Percentiles rank a stretch among this genome's conserved stretches.
Evolutionary conservation across 1,140 invertebrate species (phyloP).

Genomic region (Linepithema humile): DNA sequence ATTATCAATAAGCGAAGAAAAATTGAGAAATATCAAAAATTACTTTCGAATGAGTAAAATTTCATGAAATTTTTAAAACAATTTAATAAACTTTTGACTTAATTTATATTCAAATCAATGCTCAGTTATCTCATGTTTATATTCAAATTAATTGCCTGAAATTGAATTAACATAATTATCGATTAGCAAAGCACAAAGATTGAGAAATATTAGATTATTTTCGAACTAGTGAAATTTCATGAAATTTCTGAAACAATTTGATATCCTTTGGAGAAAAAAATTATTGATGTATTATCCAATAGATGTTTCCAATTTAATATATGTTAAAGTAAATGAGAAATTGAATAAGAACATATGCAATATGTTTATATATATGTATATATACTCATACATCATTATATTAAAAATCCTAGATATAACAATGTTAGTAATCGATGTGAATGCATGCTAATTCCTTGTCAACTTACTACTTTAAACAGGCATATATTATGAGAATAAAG

Average conservation of each 20-base stretch:
- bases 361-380: not conserved
- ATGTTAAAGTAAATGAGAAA: too few relatives aligned
- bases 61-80: not conserved
- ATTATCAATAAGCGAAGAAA: not conserved
- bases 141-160: not conserved
- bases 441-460: not conserved
- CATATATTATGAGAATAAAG: not conserved
- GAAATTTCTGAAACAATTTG: not conserved
- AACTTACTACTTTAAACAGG: not conserved
- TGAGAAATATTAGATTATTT: slow-evolving; percentile 2
- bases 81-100: not conserved
- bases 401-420: not conserved
- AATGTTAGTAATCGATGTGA: not conserved
- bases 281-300: too few relatives aligned
- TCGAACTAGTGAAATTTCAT: not conserved
- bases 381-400: not conserved
- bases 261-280: too few relatives aligned
- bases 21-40: not conserved
- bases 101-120: not conserved
- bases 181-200: not conserved
- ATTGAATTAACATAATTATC: slow-evolving; percentile 13
- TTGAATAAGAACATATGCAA: too few relatives aligned
- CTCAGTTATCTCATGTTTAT: not conserved
- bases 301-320: too few relatives aligned
- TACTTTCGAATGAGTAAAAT: not conserved